A percentile compares a stretch with the other conserved stretches of the same genome.
phyloP scores from a whole-genome alignment of 2,888 invertebrate species.

The Amiota communis region DNA sequence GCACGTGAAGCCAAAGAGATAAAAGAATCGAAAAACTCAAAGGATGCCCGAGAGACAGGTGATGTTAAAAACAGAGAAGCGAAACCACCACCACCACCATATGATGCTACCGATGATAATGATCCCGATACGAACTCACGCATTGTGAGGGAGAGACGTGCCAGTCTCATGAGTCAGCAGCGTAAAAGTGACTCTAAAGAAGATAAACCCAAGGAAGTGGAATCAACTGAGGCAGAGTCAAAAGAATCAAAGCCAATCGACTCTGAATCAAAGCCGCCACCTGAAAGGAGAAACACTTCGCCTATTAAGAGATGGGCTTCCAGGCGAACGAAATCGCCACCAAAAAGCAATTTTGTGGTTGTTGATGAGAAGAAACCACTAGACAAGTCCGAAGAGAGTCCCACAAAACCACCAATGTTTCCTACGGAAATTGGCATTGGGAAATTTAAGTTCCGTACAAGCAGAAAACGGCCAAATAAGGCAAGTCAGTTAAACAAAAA shows the following conservation, averaged over 20 bases:
- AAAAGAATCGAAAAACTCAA: conserved; percentile 48
- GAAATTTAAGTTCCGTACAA: conserved; percentile 64
- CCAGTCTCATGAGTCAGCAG: conserved; percentile 65
- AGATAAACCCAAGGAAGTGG: conserved; percentile 35
- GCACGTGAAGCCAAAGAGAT: conserved; percentile 44
- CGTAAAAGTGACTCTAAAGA: conserved; percentile 47
- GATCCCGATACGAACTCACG: conserved; percentile 69
- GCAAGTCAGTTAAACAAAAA: conserved; percentile 49
- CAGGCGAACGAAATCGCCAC: conserved; percentile 32
- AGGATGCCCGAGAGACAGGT: neutral
- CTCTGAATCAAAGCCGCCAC: conserved; percentile 10
- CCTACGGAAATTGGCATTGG: conserved; percentile 49
- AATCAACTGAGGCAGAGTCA: conserved; percentile 27
- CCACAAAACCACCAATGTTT: conserved; percentile 21
- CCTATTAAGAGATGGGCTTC: conserved; percentile 11
- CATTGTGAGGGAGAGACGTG: conserved; percentile 69
- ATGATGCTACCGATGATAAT: conserved; percentile 50
- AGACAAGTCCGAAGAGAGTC: conserved; percentile 42
- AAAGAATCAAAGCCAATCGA: conserved; percentile 25
- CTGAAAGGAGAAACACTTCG: conserved; percentile 13
- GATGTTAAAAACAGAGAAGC: neutral
- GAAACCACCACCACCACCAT: conserved; percentile 15
- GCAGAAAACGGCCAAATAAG: conserved; percentile 46
- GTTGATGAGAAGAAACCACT: conserved; percentile 75
- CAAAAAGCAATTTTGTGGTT: conserved; percentile 69